Conservation (phyloP, 1,140 invertebrate genomes). For the Leptinotarsa defecta region DNA sequence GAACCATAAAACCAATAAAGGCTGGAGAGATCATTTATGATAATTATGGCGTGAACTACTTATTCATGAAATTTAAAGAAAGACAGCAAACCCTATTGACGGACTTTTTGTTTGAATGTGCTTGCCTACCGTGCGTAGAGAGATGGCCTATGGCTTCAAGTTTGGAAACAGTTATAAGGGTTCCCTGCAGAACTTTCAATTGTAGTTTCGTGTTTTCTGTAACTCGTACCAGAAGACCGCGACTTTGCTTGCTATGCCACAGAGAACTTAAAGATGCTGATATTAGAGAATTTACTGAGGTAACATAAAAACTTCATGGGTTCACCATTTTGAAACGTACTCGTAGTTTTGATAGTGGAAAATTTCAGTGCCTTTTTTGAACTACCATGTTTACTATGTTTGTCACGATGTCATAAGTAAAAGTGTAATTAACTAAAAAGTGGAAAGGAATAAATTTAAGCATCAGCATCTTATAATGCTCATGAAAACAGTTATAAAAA, state of each 20-base stretch:
- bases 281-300: not conserved
- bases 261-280: not conserved
- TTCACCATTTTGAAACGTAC: too few species aligned
- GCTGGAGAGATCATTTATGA: slow-evolving; percentile 80
- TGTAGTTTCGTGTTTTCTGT: slow-evolving; percentile 41
- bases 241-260: not conserved
- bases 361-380: too few species aligned
- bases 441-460: too few species aligned
- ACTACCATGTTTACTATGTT: too few species aligned
- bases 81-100: slow-evolving; percentile 71
- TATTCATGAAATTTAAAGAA: slow-evolving; percentile 66
- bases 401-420: too few species aligned
- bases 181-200: slow-evolving; percentile 40
- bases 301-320: not conserved
- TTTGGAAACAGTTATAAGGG: slow-evolving; percentile 43
- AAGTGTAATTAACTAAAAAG: too few species aligned
- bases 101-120: slow-evolving; percentile 89
- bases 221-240: not conserved
- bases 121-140: slow-evolving; percentile 77
- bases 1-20: too few species aligned
- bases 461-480: too few species aligned
- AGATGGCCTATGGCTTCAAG: slow-evolving; percentile 85
- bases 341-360: too few species aligned
- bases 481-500: too few species aligned
- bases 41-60: slow-evolving; percentile 91